These are phyloP conservation scores for Micromussa lordhowensis DNA, from an alignment of 92 coral and sea anemone genomes.

Conservation along the genomic window DNA sequence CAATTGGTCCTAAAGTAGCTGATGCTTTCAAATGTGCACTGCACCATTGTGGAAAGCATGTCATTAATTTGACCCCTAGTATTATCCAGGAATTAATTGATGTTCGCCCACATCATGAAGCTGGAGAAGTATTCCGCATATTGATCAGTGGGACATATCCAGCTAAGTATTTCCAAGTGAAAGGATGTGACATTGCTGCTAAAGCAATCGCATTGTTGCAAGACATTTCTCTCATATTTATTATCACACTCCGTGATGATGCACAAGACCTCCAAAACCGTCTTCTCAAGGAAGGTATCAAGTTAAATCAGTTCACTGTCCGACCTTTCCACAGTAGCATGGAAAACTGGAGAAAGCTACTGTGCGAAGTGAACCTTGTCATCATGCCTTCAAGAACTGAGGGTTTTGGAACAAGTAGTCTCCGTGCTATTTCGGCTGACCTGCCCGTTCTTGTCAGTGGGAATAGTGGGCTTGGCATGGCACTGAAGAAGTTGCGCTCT, in stretches of 20 bases:
- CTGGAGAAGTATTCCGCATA: constrained; percentile 13
- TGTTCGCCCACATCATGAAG: constrained; percentile 4
- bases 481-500: constrained; percentile 27
- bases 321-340: not conserved
- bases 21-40: constrained; percentile 17
- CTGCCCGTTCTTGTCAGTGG: constrained; percentile 37
- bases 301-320: constrained; percentile 2
- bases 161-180: constrained; percentile 26
- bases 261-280: not conserved
- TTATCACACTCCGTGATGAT: not conserved
- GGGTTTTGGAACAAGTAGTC: constrained; percentile 44
- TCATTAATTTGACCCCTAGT: constrained; percentile 11
- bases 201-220: constrained; percentile 5
- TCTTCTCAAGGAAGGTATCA: not conserved
- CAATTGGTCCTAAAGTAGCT: constrained; percentile 42
- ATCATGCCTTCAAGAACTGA: constrained; percentile 42
- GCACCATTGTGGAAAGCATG: not conserved
- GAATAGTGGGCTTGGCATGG: constrained; percentile 42
- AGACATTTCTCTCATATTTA: constrained; percentile 5
- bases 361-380: constrained; percentile 20
- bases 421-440: constrained; percentile 46
- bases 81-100: constrained; percentile 1
- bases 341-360: not conserved
- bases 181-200: constrained; percentile 34
- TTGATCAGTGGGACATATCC: constrained; percentile 19